Evolutionary conservation across 1,140 invertebrate genomes (phyloP), one percentile per base, ranked within the genome.

Genomic region (Hylyphantes graminicola): DNA sequence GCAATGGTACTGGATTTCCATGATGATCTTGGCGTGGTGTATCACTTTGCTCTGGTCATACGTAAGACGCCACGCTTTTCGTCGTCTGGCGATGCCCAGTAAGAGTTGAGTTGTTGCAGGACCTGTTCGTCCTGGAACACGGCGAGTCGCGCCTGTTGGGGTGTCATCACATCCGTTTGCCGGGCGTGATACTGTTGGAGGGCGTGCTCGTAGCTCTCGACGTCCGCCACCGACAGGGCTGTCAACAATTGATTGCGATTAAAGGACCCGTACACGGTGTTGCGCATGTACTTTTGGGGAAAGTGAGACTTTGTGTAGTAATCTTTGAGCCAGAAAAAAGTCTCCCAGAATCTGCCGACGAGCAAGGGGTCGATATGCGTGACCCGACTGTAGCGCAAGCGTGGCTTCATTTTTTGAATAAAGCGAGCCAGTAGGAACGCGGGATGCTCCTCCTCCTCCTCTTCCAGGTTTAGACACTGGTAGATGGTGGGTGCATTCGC

Each of bases 231-330:
- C n/a, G n/a, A 65, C 17, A 15, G 35, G 0, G 19, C 76, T 2
- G 76, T 78, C 0, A 78, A 7, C 3, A 78, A 10, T 35, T 54
- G 48, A n/a, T 78, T 78, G 2, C 76, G 61, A 11, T 78, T 61
- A 67, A 67, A 78, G 8, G 2, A 1, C 1, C 65, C 63, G 35
- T 65, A 78, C 13, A 78, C 11, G 4, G 21, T n/a, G 11, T 78
- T 78, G 13, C 53, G n/a, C 0, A 65, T 15, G 65, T 78, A 35
- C 35, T 78, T 78, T 67, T 78, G 76, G 7, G 76, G 61, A 55
- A 67, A 78, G 0, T n/a, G 6, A 0, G 50, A 12, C 2, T 13
- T 0, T 4, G 48, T 51, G 9, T 78, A 78, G 13, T 78, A 78
- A 67, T 78, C 76, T 12, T 6, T 13, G 0, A 78, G 0, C 76